Base-by-base conservation (phyloP, 2,113 vertebrate genomes). In the Glareola pratincola region DNA sequence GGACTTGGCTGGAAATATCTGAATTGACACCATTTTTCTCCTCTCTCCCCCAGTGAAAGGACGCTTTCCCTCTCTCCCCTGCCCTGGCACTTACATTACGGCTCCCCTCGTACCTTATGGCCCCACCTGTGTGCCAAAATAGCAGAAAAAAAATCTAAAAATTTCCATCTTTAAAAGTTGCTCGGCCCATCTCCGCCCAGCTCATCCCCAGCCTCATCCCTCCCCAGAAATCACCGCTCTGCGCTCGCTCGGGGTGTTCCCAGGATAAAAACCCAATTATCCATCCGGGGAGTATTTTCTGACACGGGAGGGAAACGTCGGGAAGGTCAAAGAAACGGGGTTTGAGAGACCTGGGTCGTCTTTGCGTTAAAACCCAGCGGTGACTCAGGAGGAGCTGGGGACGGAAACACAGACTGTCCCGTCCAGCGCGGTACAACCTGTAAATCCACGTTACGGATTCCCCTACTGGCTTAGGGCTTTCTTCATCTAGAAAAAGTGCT, bases 281-380 rank as follows among this genome's bases (percentile, higher is more conserved):
- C 0, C 2, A 13, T 9, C 32, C 0, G 3, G 29, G 16, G 10
- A 34, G 59, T 9, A 14, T 27, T 10, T 15, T 32, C 10, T 5
- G 30, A 21, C 13, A 5, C 0, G 1, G 47, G 34, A 27, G 23
- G 34, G 7, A 16, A 32, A 48, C 3, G 7, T 16, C 2, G 14
- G 29, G 22, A 27, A 37, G 29, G 18, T 56, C 5, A 6, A 10
- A 4, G 16, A 30, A 53, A 24, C 0, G 1, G 32, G 16, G 32
- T 63, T 15, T 16, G 47, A 20, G 2, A 14, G n/a, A 51, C 4
- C 12, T 1, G 27, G 4, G 26, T 12, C 29, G 8, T 22, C 67
- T 41, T 43, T 4, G 36, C 13, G 17, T 9, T 14, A 30, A 62
- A 43, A 41, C 4, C 3, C 7, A 7, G 67, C 24, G 12, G 36